phyloP scores from a whole-genome alignment of 2,797 vertebrate species.

The Myiotriccus ornatus region DNA sequence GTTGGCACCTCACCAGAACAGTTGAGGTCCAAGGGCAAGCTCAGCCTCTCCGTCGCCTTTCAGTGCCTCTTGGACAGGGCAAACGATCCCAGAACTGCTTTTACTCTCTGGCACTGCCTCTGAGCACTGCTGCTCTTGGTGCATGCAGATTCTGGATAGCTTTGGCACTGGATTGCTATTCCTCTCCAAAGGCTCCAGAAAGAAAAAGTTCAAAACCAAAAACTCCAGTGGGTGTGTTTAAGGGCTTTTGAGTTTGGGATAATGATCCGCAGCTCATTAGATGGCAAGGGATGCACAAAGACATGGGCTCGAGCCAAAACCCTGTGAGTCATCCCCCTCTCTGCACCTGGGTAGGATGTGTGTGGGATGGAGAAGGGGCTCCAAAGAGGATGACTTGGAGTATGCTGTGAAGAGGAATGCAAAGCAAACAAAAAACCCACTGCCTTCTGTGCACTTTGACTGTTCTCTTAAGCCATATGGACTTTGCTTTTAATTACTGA shows the following conservation, averaged over 20 bases:
- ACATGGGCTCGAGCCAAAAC: neutral
- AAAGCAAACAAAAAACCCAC: neutral
- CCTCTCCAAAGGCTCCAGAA: constrained; percentile 28
- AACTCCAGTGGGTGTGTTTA: constrained; percentile 47
- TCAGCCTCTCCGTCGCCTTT: neutral
- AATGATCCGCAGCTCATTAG: neutral
- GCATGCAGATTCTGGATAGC: neutral
- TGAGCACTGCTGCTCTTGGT: neutral
- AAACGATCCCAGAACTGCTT: neutral
- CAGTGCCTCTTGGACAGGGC: neutral
- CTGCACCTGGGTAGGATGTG: constrained; percentile 38
- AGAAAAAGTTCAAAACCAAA: constrained; percentile 64
- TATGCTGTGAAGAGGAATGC: neutral
- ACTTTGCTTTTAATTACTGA: constrained; percentile 62
- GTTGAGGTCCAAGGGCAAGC: neutral
- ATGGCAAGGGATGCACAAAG: neutral
- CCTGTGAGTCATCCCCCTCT: constrained; percentile 1
- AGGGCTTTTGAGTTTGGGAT: constrained; percentile 32
- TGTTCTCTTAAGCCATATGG: constrained; percentile 75
- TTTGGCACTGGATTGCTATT: neutral
- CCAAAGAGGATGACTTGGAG: neutral
- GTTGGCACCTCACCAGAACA: neutral
- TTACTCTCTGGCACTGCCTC: neutral
- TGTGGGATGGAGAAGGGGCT: constrained; percentile 41
- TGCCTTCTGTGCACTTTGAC: constrained; percentile 55